Evolutionary conservation across 2,113 vertebrate species (phyloP).

Genomic region (Megalops atlanticus): DNA sequence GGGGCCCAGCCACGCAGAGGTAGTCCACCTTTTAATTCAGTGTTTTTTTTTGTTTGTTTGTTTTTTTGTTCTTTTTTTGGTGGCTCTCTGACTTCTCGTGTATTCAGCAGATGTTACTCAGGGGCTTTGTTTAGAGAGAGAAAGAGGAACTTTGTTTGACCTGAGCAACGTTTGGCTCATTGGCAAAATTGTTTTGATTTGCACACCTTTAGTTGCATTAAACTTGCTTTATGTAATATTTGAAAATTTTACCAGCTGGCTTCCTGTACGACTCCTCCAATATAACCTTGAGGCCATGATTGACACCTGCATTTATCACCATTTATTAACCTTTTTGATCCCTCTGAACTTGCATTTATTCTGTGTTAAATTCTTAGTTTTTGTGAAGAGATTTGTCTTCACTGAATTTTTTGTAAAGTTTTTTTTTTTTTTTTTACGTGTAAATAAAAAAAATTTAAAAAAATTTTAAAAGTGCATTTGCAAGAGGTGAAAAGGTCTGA

Average conservation of each 20-base stretch:
- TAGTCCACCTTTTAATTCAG: background rate
- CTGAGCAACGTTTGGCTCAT: background rate
- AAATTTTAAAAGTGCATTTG: background rate
- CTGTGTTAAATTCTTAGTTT: too few species aligned
- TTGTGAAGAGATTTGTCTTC: too few species aligned
- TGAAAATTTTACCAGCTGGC: background rate
- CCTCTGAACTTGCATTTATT: background rate
- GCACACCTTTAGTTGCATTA: conserved; percentile 8
- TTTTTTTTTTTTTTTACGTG: background rate
- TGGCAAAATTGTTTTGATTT: background rate
- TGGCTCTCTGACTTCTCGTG: background rate
- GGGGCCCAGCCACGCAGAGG: background rate
- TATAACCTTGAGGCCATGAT: background rate
- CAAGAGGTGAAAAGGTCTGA: background rate
- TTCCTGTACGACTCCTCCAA: background rate
- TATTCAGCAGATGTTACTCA: conserved; percentile 11
- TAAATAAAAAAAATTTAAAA: too few species aligned
- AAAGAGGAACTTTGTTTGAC: background rate
- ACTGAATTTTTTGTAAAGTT: too few species aligned
- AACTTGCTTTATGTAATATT: background rate
- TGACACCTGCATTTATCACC: too few species aligned
- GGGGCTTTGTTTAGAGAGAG: background rate
- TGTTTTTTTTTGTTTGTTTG: too few species aligned
- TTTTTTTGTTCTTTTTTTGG: too few species aligned
- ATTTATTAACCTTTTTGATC: too few species aligned